A percentile compares a stretch with the other conserved stretches of the same genome.
These are phyloP conservation scores for Drosophila anomalata DNA, from an alignment of 2,888 invertebrate genomes.

Conservation along the genomic window DNA sequence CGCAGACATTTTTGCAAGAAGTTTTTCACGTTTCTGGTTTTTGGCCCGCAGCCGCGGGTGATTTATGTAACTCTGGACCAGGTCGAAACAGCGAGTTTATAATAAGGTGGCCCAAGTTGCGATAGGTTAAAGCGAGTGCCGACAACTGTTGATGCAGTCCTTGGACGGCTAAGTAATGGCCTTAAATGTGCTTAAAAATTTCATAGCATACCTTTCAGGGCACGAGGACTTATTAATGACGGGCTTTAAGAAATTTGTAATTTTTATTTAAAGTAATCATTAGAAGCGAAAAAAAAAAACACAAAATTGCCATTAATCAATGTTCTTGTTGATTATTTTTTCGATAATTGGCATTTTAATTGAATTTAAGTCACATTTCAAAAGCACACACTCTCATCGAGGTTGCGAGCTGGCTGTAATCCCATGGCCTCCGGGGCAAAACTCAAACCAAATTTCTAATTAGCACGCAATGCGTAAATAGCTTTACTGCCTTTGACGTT, in stretches of 20 bases:
- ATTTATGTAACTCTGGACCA: slow-evolving; percentile 53
- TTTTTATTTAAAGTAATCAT: neutral
- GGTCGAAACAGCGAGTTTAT: slow-evolving; percentile 40
- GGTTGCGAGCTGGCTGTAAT: slow-evolving; percentile 7
- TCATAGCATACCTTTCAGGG: slow-evolving; percentile 33
- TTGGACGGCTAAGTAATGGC: slow-evolving; percentile 19
- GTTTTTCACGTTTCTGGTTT: slow-evolving; percentile 43
- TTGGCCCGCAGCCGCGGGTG: slow-evolving; percentile 46
- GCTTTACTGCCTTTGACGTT: slow-evolving; percentile 66
- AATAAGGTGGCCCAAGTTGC: slow-evolving; percentile 50
- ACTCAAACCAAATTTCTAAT: slow-evolving; percentile 66
- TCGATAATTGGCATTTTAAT: slow-evolving; percentile 40
- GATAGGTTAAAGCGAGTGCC: slow-evolving; percentile 43
- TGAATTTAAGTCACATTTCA: slow-evolving; percentile 71
- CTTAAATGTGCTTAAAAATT: slow-evolving; percentile 7
- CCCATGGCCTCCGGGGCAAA: slow-evolving; percentile 33
- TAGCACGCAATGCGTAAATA: slow-evolving; percentile 66
- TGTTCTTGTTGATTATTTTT: neutral
- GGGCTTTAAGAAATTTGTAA: neutral
- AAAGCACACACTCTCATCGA: slow-evolving; percentile 41
- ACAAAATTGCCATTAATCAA: neutral
- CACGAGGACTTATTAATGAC: neutral
- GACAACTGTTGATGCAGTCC: slow-evolving; percentile 48
- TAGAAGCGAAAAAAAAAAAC: neutral
- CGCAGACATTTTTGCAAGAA: slow-evolving; percentile 46